Evolutionary conservation across 2,888 invertebrate species (phyloP), one percentile per base, ranked within the genome.

Genomic region (Exephanes ischioxanthus): DNA sequence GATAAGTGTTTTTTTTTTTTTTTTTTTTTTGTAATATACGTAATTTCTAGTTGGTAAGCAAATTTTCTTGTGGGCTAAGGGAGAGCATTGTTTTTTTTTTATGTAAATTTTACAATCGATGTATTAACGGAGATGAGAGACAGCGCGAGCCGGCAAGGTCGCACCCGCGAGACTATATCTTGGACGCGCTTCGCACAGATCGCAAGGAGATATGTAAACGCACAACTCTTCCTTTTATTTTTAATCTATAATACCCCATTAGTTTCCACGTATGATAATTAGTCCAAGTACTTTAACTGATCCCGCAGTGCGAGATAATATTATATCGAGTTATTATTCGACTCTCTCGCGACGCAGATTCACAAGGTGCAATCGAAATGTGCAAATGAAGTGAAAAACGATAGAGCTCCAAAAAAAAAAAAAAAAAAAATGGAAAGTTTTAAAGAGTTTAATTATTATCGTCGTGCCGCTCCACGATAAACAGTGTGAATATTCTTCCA

Each of bases 401-500:
- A 83, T 70, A 76, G 77, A 86, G 80, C 70, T 83, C 55, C 66
- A 61, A 7, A 41, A 14, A 45, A 45, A 45, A 3, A 45, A 3
- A 14, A 48, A 45, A 45, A 45, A 45, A 53, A 61, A 66, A 71
- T 37, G 63, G n/a, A 78, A 80, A 73, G 41, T 83, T 68, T 80
- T 63, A 63, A 80, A 19, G 68, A 76, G 58, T 76, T 80, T 85
- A 78, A 67, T 63, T 48, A 68, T 75, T 76, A 83, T 70, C 80
- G 68, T 85, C 76, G 85, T 83, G 83, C 80, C 86, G 77, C 83
- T 86, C 53, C 86, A 86, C 86, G 83, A 78, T 86, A 83, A 86
- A 86, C 80, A 86, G 86, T 86, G 85, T 83, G 77, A 78, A 72
- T 73, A 73, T 80, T 51, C 37, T 82, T 82, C 19, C 58, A 53